phyloP scores from a whole-genome alignment of 2,113 vertebrate species.

The Pseudopodoces humilis region DNA sequence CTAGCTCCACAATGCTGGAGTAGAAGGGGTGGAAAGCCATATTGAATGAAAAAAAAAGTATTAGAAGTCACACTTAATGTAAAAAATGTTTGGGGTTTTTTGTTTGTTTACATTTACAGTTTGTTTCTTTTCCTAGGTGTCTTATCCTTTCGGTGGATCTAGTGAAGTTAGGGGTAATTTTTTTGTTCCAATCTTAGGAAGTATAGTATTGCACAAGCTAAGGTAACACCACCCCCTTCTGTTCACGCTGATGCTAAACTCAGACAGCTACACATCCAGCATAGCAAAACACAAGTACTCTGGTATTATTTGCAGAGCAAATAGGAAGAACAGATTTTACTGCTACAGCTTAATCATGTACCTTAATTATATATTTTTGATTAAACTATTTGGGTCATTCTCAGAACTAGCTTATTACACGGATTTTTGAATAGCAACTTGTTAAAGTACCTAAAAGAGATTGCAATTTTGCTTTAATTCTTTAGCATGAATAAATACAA shows the following conservation, averaged over 20 bases:
- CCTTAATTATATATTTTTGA: not conserved
- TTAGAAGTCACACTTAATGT: not conserved
- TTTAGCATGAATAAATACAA: not conserved
- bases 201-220: constrained; percentile 44
- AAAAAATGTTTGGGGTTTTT: not conserved
- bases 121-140: not conserved
- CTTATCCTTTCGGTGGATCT: not conserved
- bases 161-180: not conserved
- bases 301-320: not conserved
- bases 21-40: not conserved
- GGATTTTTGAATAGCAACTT: not conserved
- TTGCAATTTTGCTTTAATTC: not conserved
- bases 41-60: not conserved
- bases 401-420: not conserved
- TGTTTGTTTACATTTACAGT: not conserved
- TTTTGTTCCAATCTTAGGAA: not conserved
- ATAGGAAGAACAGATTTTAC: not conserved
- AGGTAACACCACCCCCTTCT: constrained; percentile 80
- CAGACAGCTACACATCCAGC: not conserved
- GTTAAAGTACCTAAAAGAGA: not conserved
- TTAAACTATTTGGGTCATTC: not conserved
- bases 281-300: not conserved
- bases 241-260: constrained; percentile 53
- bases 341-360: not conserved
- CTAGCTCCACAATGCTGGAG: not conserved